phyloP scores from a whole-genome alignment of 2,797 vertebrate genomes.

The Spinus pinus region DNA sequence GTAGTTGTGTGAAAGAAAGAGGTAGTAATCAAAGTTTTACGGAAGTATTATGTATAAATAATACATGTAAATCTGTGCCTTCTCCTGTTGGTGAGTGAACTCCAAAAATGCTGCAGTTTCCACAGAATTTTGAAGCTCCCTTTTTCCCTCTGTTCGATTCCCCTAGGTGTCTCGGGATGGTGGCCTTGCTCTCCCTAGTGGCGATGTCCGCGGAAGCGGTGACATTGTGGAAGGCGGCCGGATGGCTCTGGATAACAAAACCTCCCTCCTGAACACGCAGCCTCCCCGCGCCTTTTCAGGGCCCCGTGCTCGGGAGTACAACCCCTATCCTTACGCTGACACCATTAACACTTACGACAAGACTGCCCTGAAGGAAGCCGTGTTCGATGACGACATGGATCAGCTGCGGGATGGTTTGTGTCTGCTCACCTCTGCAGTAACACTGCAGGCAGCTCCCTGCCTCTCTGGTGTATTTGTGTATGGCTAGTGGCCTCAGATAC shows the following conservation, averaged over 20 bases:
- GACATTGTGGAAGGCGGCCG: constrained; percentile 89
- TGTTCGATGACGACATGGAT: constrained; percentile 98
- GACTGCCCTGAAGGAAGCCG: constrained; percentile 94
- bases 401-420: constrained; percentile 94
- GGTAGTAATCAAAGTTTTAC: neutral
- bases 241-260: constrained; percentile 96
- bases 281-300: constrained; percentile 90
- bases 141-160: neutral
- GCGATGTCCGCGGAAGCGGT: constrained; percentile 83
- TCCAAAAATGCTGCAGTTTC: neutral
- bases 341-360: constrained; percentile 92
- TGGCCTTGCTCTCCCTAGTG: constrained; percentile 80
- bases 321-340: constrained; percentile 89
- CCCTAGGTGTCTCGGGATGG: constrained; percentile 86
- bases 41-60: neutral
- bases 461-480: neutral
- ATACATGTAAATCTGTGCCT: rapidly evolving
- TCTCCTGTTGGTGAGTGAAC: neutral
- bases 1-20: neutral
- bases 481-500: neutral
- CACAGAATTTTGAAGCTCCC: neutral
- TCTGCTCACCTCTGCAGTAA: neutral
- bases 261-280: constrained; percentile 94
- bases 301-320: constrained; percentile 88
- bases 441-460: neutral